Percentiles rank a stretch among this genome's conserved stretches.
Conservation (phyloP, 2,888 invertebrate genomes). For the Dascillus cervinus region DNA sequence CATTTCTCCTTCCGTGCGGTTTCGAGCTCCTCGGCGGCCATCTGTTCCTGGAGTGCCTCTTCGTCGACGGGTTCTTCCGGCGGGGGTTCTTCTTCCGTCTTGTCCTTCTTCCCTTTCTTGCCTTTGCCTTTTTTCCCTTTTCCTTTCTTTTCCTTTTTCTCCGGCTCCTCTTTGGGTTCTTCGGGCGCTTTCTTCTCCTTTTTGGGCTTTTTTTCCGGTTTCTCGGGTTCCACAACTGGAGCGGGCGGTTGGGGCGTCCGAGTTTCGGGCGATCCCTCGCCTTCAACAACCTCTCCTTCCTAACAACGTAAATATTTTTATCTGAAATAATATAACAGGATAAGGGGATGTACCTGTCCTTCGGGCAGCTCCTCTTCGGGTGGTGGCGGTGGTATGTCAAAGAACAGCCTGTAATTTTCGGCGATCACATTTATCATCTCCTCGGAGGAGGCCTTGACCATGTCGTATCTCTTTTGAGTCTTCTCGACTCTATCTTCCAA, state of each 20-base stretch:
- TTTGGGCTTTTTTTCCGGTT: constrained; percentile 34
- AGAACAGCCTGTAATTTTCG: constrained; percentile 62
- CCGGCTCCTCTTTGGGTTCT: constrained; percentile 9
- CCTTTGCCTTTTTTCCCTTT: constrained; percentile 29
- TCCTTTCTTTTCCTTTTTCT: constrained; percentile 33
- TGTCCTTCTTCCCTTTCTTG: constrained; percentile 9
- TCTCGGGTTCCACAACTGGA: constrained; percentile 11
- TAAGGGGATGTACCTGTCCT: constrained; percentile 12
- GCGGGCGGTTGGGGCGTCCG: constrained; percentile 6
- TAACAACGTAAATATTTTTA: constrained; percentile 1
- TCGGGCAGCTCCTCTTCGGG: constrained; percentile 16
- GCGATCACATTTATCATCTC: constrained; percentile 52
- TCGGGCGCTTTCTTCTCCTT: constrained; percentile 41
- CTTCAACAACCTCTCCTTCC: constrained; percentile 4
- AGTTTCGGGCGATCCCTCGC: constrained; percentile 6
- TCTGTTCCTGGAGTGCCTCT: constrained; percentile 15
- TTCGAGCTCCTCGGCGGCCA: constrained; percentile 24
- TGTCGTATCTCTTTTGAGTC: constrained; percentile 46
- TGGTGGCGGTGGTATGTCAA: constrained; percentile 47
- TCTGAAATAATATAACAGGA: constrained; percentile 1
- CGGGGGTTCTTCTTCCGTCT: constrained; percentile 5
- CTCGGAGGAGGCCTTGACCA: constrained; percentile 45
- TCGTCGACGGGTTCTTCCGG: constrained; percentile 13
- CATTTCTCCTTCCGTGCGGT: constrained; percentile 38
- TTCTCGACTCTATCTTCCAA: constrained; percentile 50